Conservation (phyloP, 2,113 vertebrate genomes). For the Prunella himalayana region DNA sequence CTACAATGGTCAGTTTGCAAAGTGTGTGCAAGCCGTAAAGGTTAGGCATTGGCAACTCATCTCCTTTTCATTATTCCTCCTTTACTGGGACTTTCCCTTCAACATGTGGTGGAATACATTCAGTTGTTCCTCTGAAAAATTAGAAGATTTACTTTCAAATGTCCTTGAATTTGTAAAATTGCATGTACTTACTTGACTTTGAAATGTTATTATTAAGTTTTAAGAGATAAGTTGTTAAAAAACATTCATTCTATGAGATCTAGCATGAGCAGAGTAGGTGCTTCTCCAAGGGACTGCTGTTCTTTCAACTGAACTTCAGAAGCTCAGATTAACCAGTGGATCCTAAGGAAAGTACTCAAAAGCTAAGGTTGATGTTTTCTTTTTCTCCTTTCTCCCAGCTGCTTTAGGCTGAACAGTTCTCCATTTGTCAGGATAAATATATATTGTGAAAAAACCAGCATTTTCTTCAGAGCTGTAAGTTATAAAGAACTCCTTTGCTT, state of each 20-base stretch:
- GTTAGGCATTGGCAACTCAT: neutral
- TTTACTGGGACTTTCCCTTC: neutral
- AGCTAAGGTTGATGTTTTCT: neutral
- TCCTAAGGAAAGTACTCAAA: neutral
- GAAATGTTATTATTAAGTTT: neutral
- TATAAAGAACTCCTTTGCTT: neutral
- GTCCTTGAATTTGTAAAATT: neutral
- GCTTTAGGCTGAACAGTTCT: neutral
- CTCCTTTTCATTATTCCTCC: neutral
- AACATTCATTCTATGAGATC: neutral
- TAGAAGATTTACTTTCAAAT: neutral
- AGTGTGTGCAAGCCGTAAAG: neutral
- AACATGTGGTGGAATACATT: neutral
- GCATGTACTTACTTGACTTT: neutral
- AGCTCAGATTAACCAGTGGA: neutral
- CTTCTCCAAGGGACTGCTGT: neutral
- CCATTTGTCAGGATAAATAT: neutral
- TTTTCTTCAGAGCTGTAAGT: neutral
- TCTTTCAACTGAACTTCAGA: conserved; percentile 19
- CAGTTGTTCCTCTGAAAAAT: neutral
- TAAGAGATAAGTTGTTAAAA: neutral
- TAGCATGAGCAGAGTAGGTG: neutral
- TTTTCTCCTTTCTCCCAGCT: neutral
- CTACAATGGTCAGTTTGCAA: neutral
- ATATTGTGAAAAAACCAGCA: neutral